Evolutionary conservation across 2,797 vertebrate genomes (phyloP), one percentile per base, ranked within the genome.

Genomic region (Xiphophorus birchmanni): DNA sequence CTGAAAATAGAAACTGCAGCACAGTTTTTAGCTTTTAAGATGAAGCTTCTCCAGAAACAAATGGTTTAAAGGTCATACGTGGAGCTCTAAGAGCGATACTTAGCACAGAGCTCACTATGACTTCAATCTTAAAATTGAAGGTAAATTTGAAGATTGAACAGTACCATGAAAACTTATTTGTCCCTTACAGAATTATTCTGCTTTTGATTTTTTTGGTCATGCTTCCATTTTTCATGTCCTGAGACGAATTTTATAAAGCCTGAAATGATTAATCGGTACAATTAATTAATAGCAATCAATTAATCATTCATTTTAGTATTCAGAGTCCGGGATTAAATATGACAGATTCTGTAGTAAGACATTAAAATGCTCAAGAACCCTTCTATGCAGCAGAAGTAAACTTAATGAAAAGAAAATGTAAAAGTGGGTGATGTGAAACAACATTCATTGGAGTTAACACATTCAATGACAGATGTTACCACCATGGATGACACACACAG

Each of bases 11-110:
- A 78, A 76, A 73, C 71, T 42, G 71, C 69, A n/a, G 29, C 47
- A 21, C 4, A 63, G 82, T 79, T 88, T 80, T 58, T 26, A 79
- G 73, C 82, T 73, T 65, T 32, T 35, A 56, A 74, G 83, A 73
- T 32, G 80, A 73, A 77, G 82, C 40, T 35, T 78, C 87, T 87
- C 74, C 26, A 35, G 84, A 87, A 90, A 88, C 75, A 40, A 85
- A 69, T 1, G 83, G 82, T 85, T 87, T 88, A 91, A 93, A 93
- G 89, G 89, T 92, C 88, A 88, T 35, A 74, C 52, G 54, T 44
- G 80, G 73, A 67, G 75, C 77, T 79, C 89, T 84, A 82, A 76
- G 79, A 87, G 80, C 52, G 75, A 60, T 76, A 73, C 48, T 21
- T 45, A 80, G 77, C 77, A 80, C 58, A 29, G 86, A 88, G 82